Conservation (phyloP, 2,113 vertebrate species). For the Leptodactylus fuscus region DNA sequence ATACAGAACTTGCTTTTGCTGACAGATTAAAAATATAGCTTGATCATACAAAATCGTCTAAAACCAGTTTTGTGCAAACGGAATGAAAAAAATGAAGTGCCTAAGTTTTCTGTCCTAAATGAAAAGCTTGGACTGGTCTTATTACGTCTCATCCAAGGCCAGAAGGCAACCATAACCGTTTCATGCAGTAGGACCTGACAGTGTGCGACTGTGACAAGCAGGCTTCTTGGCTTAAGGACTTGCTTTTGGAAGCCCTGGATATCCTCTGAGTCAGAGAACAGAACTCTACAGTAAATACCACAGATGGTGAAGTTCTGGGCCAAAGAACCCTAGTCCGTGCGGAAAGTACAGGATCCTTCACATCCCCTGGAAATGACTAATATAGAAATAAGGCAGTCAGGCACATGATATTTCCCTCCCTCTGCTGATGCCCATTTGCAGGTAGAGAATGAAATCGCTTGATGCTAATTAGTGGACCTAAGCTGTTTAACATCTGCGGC, state of each 20-base stretch:
- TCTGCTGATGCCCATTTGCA: conserved; percentile 56
- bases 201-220: conserved; percentile 29
- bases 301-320: conserved; percentile 51
- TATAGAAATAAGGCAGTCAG: conserved; percentile 42
- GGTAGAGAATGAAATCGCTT: conserved; percentile 57
- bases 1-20: background rate
- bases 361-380: conserved; percentile 49
- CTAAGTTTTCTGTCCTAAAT: background rate
- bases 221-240: conserved; percentile 42
- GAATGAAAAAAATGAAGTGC: background rate
- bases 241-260: conserved; percentile 11
- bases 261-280: conserved; percentile 36
- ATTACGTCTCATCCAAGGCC: conserved; percentile 39
- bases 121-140: background rate
- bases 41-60: background rate
- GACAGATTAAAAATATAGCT: conserved; percentile 32
- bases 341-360: conserved; percentile 29
- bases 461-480: conserved; percentile 57
- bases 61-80: background rate
- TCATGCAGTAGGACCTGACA: conserved; percentile 32
- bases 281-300: conserved; percentile 35
- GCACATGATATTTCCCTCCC: conserved; percentile 49
- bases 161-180: conserved; percentile 41
- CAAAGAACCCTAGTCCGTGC: conserved; percentile 41
- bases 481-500: conserved; percentile 59